Base-by-base conservation (phyloP, 2,113 vertebrate genomes). In the Noturus placidus region DNA sequence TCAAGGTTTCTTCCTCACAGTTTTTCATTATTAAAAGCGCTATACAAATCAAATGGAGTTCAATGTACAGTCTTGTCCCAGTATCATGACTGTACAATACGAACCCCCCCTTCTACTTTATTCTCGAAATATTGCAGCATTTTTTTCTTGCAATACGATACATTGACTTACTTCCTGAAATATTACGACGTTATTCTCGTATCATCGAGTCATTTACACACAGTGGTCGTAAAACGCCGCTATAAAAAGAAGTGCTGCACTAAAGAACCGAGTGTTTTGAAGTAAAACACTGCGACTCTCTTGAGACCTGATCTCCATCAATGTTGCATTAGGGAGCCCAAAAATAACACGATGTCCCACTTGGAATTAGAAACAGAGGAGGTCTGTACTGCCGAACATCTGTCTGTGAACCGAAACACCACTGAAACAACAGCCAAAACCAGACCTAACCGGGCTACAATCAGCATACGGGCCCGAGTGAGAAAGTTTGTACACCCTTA, bases 261-360 rank as follows among this genome's bases (percentile, higher is more conserved):
- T 52, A n/a, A 46, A 74, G 33, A 42, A 42, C 22, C 70, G 2
- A 76, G 22, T 7, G 46, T 52, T 52, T 52, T 27, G 89, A 89
- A 88, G 86, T 90, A 89, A 89, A 88, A 91, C 87, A 90, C 90
- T 84, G 77, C 63, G 88, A 89, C 85, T 89, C 77, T 86, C 87
- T 67, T 70, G 65, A 92, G 90, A 91, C 85, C 87, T 89, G 89
- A 93, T 86, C 85, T 88, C 90, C 81, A 94, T 95, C 88, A 95
- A 96, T 95, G 92, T 93, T 94, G 88, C 87, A 95, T 95, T 91
- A 95, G 87, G 86, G 86, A 78, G 81, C 81, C 92, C 92, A 78
- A 90, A 95, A 96, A 95, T 95, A 95, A 93, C 87, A 93, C 89
- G 89, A 84, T 89, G 87, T 90, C 82, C 90, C 87, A 91, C 86